Evolutionary conservation across 2,797 vertebrate species (phyloP).

Genomic region (Sibirionetta formosa): DNA sequence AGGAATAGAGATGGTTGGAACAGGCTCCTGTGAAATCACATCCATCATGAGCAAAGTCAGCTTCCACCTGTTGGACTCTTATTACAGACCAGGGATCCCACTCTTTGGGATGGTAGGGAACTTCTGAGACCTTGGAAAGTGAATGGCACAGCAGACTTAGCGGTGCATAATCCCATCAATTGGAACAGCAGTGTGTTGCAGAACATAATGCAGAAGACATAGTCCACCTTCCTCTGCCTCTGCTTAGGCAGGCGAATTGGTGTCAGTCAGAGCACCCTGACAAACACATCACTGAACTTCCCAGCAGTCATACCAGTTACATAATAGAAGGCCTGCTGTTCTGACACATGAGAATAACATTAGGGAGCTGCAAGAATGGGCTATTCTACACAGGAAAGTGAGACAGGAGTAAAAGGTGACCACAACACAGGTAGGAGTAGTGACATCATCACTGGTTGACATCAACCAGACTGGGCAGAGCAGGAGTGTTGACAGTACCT

Average conservation of each 20-base stretch:
- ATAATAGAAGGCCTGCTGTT: not conserved
- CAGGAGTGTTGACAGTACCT: not conserved
- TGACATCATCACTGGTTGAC: not conserved
- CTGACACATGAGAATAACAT: not conserved
- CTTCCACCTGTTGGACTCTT: slow-evolving; percentile 75
- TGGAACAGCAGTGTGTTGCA: not conserved
- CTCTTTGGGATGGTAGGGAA: slow-evolving; percentile 75
- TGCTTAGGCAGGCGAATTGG: not conserved
- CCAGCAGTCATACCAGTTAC: not conserved
- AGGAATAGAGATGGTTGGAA: slow-evolving; percentile 74
- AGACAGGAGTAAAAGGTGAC: not conserved
- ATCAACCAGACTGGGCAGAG: not conserved
- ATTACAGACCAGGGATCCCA: slow-evolving; percentile 79
- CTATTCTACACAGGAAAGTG: not conserved
- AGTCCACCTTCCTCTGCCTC: not conserved
- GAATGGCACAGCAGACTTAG: not conserved
- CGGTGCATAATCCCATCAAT: not conserved
- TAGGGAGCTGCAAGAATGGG: not conserved
- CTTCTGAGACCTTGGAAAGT: not conserved
- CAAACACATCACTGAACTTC: not conserved
- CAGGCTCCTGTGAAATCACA: slow-evolving; percentile 64
- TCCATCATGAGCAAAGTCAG: slow-evolving; percentile 62
- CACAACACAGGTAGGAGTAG: not conserved
- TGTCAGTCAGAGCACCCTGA: not conserved
- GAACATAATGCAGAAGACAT: not conserved